Evolutionary conservation across 2,888 invertebrate genomes (phyloP).

Genomic region (Onchidella celtica): DNA sequence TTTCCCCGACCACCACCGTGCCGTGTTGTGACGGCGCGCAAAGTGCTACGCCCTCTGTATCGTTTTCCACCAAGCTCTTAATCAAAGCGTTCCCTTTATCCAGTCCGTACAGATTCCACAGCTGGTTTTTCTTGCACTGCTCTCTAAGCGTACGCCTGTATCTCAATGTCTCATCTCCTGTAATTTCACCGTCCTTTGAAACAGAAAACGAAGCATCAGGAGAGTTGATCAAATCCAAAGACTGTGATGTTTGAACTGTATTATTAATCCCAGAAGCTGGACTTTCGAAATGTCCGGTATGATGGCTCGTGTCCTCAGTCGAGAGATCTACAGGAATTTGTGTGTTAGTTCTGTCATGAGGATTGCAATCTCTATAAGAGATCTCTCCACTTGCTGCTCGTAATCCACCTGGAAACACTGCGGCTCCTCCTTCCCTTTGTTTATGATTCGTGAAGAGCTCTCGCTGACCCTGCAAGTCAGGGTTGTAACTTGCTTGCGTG

Average conservation of each 20-base stretch:
- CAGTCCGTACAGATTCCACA: neutral
- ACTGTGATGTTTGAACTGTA: neutral
- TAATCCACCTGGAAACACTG: neutral
- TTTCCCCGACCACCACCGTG: neutral
- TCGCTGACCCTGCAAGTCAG: neutral
- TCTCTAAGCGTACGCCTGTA: constrained; percentile 11
- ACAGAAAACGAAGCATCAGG: neutral
- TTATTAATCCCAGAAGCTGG: neutral
- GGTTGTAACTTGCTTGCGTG: neutral
- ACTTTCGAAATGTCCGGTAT: neutral
- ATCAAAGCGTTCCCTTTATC: neutral
- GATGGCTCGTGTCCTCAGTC: neutral
- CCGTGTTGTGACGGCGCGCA: neutral
- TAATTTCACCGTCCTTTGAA: neutral
- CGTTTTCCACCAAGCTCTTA: neutral
- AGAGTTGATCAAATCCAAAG: neutral
- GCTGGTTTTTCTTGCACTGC: constrained; percentile 3
- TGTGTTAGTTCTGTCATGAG: neutral
- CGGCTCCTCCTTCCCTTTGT: neutral
- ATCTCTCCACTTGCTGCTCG: neutral
- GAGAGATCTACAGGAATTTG: neutral
- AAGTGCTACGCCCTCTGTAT: neutral
- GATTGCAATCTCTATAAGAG: neutral
- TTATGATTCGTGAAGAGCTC: neutral
- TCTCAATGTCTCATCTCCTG: constrained; percentile 11